phyloP scores from a whole-genome alignment of 2,113 vertebrate genomes.

The Oostethus manadensis region DNA sequence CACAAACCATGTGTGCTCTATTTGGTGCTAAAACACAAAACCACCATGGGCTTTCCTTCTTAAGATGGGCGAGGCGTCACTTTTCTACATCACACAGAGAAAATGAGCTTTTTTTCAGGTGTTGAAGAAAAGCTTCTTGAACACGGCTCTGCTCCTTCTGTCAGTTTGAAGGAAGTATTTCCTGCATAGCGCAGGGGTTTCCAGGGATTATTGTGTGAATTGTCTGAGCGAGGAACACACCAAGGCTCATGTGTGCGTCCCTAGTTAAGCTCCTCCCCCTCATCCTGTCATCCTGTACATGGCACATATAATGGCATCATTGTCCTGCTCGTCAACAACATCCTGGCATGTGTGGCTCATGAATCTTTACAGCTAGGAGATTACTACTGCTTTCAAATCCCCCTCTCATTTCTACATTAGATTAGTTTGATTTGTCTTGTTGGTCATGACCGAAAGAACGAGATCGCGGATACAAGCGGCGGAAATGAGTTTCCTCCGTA shows the following conservation, averaged over 20 bases:
- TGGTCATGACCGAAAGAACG: no score
- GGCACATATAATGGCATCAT: conserved; percentile 61
- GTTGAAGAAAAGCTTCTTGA: background rate
- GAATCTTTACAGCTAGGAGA: conserved; percentile 10
- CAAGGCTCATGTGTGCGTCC: conserved; percentile 38
- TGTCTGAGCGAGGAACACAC: conserved; percentile 47
- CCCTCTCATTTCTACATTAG: background rate
- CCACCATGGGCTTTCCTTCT: conserved; percentile 28
- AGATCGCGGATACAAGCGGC: no score
- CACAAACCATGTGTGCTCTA: conserved; percentile 37
- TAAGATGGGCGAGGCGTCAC: background rate
- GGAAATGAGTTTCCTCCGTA: no score
- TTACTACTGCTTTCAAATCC: background rate
- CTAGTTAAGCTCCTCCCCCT: conserved; percentile 7
- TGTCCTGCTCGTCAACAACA: conserved; percentile 49
- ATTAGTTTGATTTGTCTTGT: background rate
- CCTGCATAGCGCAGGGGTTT: conserved; percentile 46
- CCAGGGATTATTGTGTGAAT: conserved; percentile 44
- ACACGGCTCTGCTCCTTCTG: conserved; percentile 18
- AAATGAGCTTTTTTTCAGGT: conserved; percentile 6
- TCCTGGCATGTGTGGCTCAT: conserved; percentile 54
- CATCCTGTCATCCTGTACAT: conserved; percentile 32
- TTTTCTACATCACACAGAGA: background rate
- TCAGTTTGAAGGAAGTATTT: conserved; percentile 51
- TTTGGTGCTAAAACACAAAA: conserved; percentile 33